Base-by-base conservation (phyloP, 2,797 vertebrate genomes). In the Enoplosus armatus region DNA sequence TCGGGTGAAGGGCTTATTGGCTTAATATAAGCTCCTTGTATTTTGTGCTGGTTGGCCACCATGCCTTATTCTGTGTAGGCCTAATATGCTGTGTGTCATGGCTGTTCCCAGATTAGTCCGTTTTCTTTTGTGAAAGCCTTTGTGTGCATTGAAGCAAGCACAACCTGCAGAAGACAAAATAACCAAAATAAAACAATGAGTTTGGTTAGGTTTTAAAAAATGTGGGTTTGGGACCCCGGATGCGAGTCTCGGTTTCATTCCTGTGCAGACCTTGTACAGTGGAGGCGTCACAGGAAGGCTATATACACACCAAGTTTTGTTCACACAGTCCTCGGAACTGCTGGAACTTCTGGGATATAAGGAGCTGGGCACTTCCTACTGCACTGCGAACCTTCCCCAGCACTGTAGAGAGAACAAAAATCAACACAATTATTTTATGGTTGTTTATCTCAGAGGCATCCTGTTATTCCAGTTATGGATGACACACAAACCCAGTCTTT, bases 311-410 rank as follows among this genome's bases (percentile, higher is more conserved):
- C 98, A 99, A 90, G 95, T 99, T 99, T 93, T 99, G 98, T 75
- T 99, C 98, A 93, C 98, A 99, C 90, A 99, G 96, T 80, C 98
- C 98, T 1, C 96, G 96, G 92, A 99, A 99, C 92, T 99, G 98
- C 95, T 98, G 97, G 94, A 99, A 99, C 94, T 99, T 99, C 96
- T 99, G 97, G 74, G 97, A 97, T 94, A 99, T 99, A 48, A 99
- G 94, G 91, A 99, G 95, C 93, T 99, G 98, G 84, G 98, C 98
- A 69, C 98, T 97, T 94, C 98, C 98, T 84, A 99, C 97, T 12
- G 97, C 98, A 84, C 97, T 99, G 92, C 98, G 97, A 78, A 99
- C 96, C 92, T 99, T 99, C 73, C 97, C 98, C 92, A 99, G 94
- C 90, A 99, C 98, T 99, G 80, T 22, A 65, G 41, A 75, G 33